These are phyloP conservation scores for Dynastes maya DNA, from an alignment of 2,888 invertebrate species.

Conservation along the genomic window DNA sequence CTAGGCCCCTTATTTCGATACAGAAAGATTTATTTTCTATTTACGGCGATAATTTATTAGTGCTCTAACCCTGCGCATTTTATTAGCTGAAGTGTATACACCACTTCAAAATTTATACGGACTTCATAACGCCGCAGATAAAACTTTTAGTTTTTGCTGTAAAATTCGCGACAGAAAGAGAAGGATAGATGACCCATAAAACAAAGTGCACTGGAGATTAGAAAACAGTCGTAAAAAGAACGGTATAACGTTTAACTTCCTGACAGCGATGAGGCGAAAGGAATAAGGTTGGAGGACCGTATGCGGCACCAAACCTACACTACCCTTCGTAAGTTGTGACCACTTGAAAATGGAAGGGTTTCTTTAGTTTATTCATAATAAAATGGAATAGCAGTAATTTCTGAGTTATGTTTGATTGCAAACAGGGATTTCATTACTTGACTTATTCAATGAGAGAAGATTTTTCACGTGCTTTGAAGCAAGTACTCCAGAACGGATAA, in stretches of 20 bases:
- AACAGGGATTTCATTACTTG: no score
- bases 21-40: background rate
- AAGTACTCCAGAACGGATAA: no score
- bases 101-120: conserved; percentile 17
- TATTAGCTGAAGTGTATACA: conserved; percentile 16
- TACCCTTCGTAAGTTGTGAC: no score
- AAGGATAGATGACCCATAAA: conserved; percentile 27
- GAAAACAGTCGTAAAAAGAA: conserved; percentile 38
- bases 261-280: background rate
- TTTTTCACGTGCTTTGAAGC: no score
- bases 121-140: conserved; percentile 15
- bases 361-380: no score
- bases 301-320: background rate
- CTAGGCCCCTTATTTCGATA: background rate
- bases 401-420: no score
- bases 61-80: conserved; percentile 3
- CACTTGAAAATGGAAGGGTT: no score
- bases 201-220: conserved; percentile 43
- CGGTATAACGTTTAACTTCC: conserved; percentile 32
- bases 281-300: background rate
- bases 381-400: no score
- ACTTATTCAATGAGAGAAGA: no score
- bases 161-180: conserved; percentile 13
- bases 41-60: background rate
- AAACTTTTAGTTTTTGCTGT: conserved; percentile 37